Evolutionary conservation across 2,113 vertebrate species (phyloP).

Genomic region (Orycteropus afer): DNA sequence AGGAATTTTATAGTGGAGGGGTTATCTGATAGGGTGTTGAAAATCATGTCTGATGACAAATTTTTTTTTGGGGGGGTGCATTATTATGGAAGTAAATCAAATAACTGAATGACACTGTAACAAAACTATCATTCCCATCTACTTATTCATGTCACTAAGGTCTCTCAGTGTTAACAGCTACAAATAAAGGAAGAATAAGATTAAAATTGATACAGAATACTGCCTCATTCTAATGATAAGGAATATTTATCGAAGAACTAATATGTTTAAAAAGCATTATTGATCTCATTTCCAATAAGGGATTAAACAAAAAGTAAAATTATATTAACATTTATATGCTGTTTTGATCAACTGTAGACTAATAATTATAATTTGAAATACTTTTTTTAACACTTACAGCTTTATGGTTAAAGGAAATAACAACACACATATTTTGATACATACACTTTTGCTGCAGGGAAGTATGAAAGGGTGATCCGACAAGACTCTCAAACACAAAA

Average conservation of each 20-base stretch:
- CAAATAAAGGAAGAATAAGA: slow-evolving; percentile 38
- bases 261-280: background rate
- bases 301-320: slow-evolving; percentile 27
- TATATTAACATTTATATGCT: slow-evolving; percentile 13
- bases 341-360: background rate
- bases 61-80: background rate
- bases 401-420: background rate
- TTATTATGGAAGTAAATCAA: slow-evolving; percentile 22
- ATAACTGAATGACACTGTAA: background rate
- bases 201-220: background rate
- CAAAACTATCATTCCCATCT: slow-evolving; percentile 1
- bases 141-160: slow-evolving; percentile 30
- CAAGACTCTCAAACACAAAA: slow-evolving; percentile 4
- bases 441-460: background rate
- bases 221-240: background rate
- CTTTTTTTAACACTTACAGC: background rate
- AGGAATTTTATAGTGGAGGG: background rate
- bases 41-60: background rate
- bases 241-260: slow-evolving; percentile 26
- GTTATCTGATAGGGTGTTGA: background rate
- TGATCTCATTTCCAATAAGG: background rate
- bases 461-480: background rate
- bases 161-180: background rate
- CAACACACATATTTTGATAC: background rate
- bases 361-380: background rate